Evolutionary conservation across 1,140 invertebrate genomes (phyloP).

Genomic region (Panulirus ornatus): DNA sequence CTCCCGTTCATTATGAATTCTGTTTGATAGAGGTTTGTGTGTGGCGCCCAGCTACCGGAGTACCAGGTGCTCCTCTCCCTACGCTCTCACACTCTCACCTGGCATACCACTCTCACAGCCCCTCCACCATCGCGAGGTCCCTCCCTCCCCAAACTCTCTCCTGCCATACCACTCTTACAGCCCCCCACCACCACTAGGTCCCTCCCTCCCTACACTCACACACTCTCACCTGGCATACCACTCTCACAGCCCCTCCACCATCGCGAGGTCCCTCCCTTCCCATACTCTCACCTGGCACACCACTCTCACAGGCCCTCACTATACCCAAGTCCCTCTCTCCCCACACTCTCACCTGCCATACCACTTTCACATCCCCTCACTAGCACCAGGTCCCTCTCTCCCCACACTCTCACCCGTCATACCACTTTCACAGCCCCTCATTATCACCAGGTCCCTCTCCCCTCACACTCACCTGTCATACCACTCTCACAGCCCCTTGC

Average conservation of each 20-base stretch:
- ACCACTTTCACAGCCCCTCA: too few relatives aligned
- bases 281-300: neutral
- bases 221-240: neutral
- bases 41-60: neutral
- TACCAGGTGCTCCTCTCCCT: slow-evolving; percentile 13
- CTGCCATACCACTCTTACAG: neutral
- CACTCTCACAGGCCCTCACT: neutral
- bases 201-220: neutral
- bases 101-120: neutral
- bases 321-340: neutral
- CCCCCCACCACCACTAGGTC: neutral
- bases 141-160: too few relatives aligned
- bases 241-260: neutral
- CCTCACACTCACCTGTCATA: neutral
- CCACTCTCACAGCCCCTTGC: too few relatives aligned
- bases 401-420: neutral
- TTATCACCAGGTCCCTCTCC: too few relatives aligned
- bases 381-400: too few relatives aligned
- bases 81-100: neutral
- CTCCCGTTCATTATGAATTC: slow-evolving; percentile 56
- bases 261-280: neutral
- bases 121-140: too few relatives aligned
- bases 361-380: too few relatives aligned
- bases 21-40: slow-evolving; percentile 43
- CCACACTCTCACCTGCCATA: neutral